Percentiles rank a stretch among this genome's conserved stretches.
Evolutionary conservation across 1,140 invertebrate species (phyloP).

Genomic region (Conus betulinus): DNA sequence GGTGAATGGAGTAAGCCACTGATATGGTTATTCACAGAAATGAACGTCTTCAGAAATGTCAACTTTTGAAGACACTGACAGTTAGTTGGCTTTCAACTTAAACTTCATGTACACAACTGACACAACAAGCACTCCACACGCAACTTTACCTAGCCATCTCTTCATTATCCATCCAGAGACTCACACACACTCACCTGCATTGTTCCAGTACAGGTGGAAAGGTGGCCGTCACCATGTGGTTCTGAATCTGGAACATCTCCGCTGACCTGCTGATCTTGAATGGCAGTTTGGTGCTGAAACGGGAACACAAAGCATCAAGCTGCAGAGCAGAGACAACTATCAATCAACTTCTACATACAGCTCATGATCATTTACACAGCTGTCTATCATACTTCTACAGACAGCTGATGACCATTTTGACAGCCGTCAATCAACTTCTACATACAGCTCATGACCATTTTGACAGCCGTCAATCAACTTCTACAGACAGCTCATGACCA

Average conservation of each 20-base stretch:
- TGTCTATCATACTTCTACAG: too few relatives aligned
- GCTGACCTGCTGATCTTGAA: slow-evolving; percentile 27
- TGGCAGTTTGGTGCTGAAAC: slow-evolving; percentile 19
- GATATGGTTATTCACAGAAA: not conserved
- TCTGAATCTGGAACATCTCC: slow-evolving; percentile 43
- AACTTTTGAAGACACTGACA: too few relatives aligned
- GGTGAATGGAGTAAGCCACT: not conserved
- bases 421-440: too few relatives aligned
- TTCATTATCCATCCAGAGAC: too few relatives aligned
- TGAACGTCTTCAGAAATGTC: too few relatives aligned
- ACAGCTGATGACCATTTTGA: too few relatives aligned
- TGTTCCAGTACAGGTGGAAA: slow-evolving; percentile 60
- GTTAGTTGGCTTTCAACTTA: not conserved
- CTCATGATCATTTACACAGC: too few relatives aligned
- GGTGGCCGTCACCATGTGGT: slow-evolving; percentile 45
- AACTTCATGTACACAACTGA: not conserved
- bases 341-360: too few relatives aligned
- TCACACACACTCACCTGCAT: slow-evolving; percentile 50
- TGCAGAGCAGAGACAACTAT: not conserved
- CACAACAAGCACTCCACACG: not conserved
- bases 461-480: too few relatives aligned
- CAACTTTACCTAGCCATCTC: too few relatives aligned
- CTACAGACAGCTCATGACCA: too few relatives aligned
- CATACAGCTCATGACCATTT: too few relatives aligned
- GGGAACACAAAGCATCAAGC: not conserved